Percentiles rank a stretch among this genome's conserved stretches.
Conservation (phyloP, 2,888 invertebrate genomes). For the Coleophora flavipennella region DNA sequence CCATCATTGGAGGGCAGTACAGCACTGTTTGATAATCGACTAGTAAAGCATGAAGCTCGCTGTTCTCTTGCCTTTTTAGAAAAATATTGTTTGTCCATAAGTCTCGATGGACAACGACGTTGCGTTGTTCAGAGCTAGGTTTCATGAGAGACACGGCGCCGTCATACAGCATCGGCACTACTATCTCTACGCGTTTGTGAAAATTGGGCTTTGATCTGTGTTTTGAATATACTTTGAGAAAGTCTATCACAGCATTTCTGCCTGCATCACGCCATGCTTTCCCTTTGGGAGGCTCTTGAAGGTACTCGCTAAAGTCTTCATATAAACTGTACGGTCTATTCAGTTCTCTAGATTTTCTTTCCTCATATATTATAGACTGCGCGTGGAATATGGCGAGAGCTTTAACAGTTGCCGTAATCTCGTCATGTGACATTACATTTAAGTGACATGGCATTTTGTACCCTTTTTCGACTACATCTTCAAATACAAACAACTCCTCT, state of each 20-base stretch:
- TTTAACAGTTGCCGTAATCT: conserved; percentile 48
- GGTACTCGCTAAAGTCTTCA: conserved; percentile 42
- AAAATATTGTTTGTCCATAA: conserved; percentile 76
- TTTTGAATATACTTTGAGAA: conserved; percentile 42
- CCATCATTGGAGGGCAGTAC: conserved; percentile 77
- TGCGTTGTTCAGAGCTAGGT: conserved; percentile 52
- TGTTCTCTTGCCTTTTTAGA: conserved; percentile 41
- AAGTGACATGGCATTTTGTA: conserved; percentile 42
- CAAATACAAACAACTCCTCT: conserved; percentile 51
- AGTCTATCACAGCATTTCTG: conserved; percentile 44
- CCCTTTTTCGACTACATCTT: conserved; percentile 43
- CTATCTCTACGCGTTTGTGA: conserved; percentile 23
- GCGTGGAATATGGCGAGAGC: conserved; percentile 65
- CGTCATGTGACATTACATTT: conserved; percentile 38
- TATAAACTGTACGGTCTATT: conserved; percentile 44
- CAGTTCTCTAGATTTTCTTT: conserved; percentile 39
- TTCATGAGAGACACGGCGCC: conserved; percentile 38
- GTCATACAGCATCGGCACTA: conserved; percentile 32
- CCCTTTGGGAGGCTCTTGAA: conserved; percentile 35
- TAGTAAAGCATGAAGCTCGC: conserved; percentile 60
- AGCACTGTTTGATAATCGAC: conserved; percentile 80
- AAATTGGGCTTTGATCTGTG: conserved; percentile 34
- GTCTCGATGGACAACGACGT: conserved; percentile 73
- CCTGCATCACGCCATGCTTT: conserved; percentile 46
- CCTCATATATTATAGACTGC: conserved; percentile 59